Conservation (phyloP, 2,113 vertebrate species). For the Nannospalax galili region DNA sequence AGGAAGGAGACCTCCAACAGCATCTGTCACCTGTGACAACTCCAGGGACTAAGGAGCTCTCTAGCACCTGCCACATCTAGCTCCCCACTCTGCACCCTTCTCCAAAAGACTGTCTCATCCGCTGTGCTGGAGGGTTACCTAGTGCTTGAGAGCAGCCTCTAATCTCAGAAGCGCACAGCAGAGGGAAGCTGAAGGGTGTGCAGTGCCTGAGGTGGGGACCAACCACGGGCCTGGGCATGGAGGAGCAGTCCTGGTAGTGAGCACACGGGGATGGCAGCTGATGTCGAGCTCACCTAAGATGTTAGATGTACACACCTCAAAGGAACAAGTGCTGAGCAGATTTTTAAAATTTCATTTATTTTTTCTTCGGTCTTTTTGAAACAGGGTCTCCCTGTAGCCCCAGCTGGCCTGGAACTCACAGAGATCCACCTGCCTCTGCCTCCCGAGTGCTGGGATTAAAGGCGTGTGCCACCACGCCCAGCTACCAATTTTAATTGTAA, state of each 20-base stretch:
- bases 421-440: too few species aligned
- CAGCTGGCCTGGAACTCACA: too few species aligned
- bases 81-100: neutral
- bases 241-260: too few species aligned
- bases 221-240: too few species aligned
- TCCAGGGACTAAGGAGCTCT: neutral
- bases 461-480: too few species aligned
- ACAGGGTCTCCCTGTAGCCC: too few species aligned
- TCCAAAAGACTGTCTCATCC: neutral
- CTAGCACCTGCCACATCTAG: too few species aligned
- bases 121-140: neutral
- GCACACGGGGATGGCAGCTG: neutral
- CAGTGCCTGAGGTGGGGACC: neutral
- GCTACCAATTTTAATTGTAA: conserved; percentile 22
- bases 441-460: too few species aligned
- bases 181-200: neutral
- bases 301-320: neutral
- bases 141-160: neutral
- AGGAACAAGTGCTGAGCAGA: neutral
- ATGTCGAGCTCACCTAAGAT: neutral
- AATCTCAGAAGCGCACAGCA: conserved; percentile 31
- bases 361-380: too few species aligned
- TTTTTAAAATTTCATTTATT: too few species aligned
- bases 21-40: neutral
- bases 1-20: neutral